Evolutionary conservation across 2,797 vertebrate genomes (phyloP), one percentile per base, ranked within the genome.

Genomic region (Urocyon cinereoargenteus): DNA sequence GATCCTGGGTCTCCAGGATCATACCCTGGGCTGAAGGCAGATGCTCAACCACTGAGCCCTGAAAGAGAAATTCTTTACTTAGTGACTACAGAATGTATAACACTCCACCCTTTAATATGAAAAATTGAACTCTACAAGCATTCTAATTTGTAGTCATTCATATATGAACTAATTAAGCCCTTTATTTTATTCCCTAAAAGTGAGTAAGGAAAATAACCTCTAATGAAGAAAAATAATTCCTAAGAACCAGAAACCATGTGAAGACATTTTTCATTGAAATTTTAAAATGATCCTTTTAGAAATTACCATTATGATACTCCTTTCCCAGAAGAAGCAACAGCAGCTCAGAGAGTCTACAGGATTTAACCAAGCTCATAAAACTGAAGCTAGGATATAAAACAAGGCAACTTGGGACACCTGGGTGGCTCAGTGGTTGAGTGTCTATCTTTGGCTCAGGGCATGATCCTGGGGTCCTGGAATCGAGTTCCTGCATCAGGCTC

Each of bases 21-120:
- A 45, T 45, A 45, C 40, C 40, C 40, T 45, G 40, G 40, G 40
- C 7, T 45, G 40, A 45, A 45, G 40, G 40, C 6, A 45, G 40
- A 45, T 45, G 40, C 40, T 45, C 40, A 45, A 45, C 40, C 40
- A 45, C 40, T 45, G 40, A 45, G 40, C 40, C 40, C 40, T 45
- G 40, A 45, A 45, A 61, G 6, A 62, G 96, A 97, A 72, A 87
- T 87, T 95, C 84, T 97, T 97, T 93, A 96, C 95, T 94, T 98
- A 98, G 78, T 94, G 72, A 82, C 57, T 98, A 82, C 12, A 68
- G 84, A 97, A 2, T 0, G 62, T 95, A 55, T 81, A 86, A 90
- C 95, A 83, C 73, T 95, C 98, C 96, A 93, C 96, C 91, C 97
- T 96, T 73, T 93, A 95, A 26, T 96, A 90, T 96, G 83, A 97